Evolutionary conservation across 2,797 vertebrate species (phyloP).

Genomic region (Sternarchorhynchus goeldii): DNA sequence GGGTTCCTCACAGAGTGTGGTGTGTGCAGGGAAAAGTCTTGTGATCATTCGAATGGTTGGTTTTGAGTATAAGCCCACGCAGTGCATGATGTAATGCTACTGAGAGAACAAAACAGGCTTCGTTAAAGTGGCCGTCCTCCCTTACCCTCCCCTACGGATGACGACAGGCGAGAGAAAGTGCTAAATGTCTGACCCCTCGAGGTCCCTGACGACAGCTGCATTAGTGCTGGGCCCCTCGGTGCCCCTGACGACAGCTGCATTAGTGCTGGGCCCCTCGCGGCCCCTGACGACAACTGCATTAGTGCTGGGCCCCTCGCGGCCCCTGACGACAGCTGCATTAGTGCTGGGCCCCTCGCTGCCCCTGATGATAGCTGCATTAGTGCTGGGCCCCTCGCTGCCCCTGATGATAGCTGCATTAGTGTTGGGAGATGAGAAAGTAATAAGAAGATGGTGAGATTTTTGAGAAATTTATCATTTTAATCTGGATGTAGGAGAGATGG

Average conservation of each 20-base stretch:
- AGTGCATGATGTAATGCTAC: slow-evolving; percentile 17
- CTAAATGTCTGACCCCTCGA: slow-evolving; percentile 31
- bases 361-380: slow-evolving; percentile 48
- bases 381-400: slow-evolving; percentile 24
- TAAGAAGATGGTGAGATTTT: slow-evolving; percentile 42
- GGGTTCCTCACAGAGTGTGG: background rate
- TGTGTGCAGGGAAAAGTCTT: background rate
- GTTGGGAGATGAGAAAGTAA: slow-evolving; percentile 48
- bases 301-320: slow-evolving; percentile 46
- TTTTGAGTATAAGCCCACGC: background rate
- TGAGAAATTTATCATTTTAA: slow-evolving; percentile 44
- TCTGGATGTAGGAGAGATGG: slow-evolving; percentile 28
- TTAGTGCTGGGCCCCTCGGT: slow-evolving; percentile 49
- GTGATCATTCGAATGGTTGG: background rate
- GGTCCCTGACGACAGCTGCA: slow-evolving; percentile 40
- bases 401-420: slow-evolving; percentile 47
- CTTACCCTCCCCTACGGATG: slow-evolving; percentile 1
- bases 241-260: slow-evolving; percentile 43
- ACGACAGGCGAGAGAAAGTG: slow-evolving; percentile 28
- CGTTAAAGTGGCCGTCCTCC: background rate
- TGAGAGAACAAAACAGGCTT: background rate
- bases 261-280: slow-evolving; percentile 48
- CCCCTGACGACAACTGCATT: slow-evolving; percentile 44
- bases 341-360: slow-evolving; percentile 30
- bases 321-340: slow-evolving; percentile 47